These are phyloP conservation scores for Perizoma affinitatum DNA, from an alignment of 2,888 invertebrate genomes.

Conservation along the genomic window DNA sequence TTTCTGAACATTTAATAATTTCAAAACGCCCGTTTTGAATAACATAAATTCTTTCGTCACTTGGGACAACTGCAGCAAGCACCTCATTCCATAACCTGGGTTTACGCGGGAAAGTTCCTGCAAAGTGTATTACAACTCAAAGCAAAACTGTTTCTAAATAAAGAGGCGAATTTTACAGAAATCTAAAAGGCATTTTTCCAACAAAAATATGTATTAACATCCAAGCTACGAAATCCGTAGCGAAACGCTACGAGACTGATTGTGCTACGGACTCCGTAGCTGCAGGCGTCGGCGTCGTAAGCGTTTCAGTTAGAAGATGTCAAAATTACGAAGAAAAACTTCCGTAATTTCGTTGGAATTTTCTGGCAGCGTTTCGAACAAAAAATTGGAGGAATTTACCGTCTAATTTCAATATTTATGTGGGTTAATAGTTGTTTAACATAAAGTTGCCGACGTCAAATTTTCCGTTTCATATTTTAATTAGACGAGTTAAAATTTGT, in stretches of 20 bases:
- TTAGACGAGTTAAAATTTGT: no score
- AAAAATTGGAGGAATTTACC: conserved; percentile 23
- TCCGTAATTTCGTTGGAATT: conserved; percentile 35
- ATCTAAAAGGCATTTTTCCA: not conserved
- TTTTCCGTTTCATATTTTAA: no score
- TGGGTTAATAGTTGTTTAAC: conserved; percentile 23
- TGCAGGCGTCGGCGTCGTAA: conserved; percentile 31
- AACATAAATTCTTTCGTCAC: no score
- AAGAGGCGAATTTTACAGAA: not conserved
- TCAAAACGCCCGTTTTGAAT: no score
- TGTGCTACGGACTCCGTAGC: conserved; percentile 28
- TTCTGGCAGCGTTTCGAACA: conserved; percentile 30
- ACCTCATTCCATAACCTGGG: no score
- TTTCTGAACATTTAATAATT: no score
- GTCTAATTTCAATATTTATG: conserved; percentile 27
- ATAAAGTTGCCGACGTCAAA: no score
- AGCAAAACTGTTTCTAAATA: not conserved
- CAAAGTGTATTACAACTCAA: no score
- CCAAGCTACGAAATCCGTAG: conserved; percentile 19
- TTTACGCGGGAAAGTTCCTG: no score
- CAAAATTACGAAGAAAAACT: conserved; percentile 37
- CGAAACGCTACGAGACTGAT: conserved; percentile 19
- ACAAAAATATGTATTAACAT: conserved; percentile 4
- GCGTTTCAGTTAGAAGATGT: conserved; percentile 37
- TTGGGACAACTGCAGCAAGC: no score